Base-by-base conservation (phyloP, 2,888 invertebrate genomes). In the Rhaphigaster nebulosa region DNA sequence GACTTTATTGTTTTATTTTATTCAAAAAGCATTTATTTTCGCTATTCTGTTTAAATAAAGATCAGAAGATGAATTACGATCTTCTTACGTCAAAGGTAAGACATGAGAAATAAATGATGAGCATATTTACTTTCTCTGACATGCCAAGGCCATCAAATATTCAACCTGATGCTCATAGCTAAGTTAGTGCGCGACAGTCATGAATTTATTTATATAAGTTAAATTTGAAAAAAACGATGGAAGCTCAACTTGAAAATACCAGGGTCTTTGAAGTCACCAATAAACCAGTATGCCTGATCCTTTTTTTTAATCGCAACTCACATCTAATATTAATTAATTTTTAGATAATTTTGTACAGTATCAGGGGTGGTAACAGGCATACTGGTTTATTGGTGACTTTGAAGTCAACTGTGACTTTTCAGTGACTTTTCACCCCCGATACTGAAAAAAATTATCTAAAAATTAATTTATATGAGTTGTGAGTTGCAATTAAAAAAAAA, bases 81-180 rank as follows among this genome's bases (percentile, higher is more conserved):
- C 65, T 65, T 65, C 18, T 29, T 15, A 65, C 65, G 18, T 65
- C 65, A 65, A 65, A 65, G 65, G 65, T 0, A 65, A 65, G 65
- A 65, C 65, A 65, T 29, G 29, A 29, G 65, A 65, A 65, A 65
- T 65, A 65, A 65, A 65, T 65, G 13, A 65, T 65, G 65, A 65
- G 65, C 29, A 18, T 29, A 29, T 18, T 65, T 65, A 65, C 65
- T 65, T 65, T 65, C 29, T 2, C 65, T 29, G 15, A 65, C 65
- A 65, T 65, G 65, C 65, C 18, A 29, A 34, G 65, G 29, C 15
- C 29, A 29, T 65, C 15, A 65, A 65, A 65, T 65, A 65, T 65
- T 65, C 65, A 65, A 29, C 5, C 29, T 18, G 65, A 65, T 65
- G 65, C 65, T 65, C 29, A 29, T 65, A 65, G 65, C 65, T 29